Evolutionary conservation across 2,797 vertebrate genomes (phyloP).

Genomic region (Garrulus glandarius): DNA sequence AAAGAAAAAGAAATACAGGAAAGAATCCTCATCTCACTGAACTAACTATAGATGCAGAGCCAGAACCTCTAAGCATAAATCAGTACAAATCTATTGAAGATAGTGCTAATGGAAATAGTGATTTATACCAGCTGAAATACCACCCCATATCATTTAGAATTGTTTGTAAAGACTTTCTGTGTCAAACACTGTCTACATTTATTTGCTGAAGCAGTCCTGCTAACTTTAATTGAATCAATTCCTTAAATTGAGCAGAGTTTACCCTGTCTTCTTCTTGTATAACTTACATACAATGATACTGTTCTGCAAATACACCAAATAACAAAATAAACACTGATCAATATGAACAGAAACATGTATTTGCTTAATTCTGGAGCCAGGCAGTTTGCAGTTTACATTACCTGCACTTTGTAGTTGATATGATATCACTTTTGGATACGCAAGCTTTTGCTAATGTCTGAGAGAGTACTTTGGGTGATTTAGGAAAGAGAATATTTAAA

Average conservation of each 20-base stretch:
- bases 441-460: neutral
- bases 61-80: neutral
- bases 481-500: neutral
- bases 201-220: neutral
- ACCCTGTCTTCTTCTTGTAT: neutral
- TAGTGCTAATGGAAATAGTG: neutral
- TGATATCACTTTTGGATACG: neutral
- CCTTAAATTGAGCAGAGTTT: neutral
- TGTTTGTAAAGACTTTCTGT: neutral
- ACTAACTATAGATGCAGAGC: neutral
- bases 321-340: neutral
- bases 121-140: neutral
- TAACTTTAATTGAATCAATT: neutral
- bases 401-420: neutral
- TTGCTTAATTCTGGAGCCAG: neutral
- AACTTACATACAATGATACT: neutral
- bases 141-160: neutral
- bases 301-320: neutral
- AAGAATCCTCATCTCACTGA: neutral
- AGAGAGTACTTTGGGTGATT: neutral
- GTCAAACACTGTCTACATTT: neutral
- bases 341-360: neutral
- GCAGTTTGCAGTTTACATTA: neutral
- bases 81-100: neutral
- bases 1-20: neutral